Evolutionary conservation across 64 coral and sea anemone species (phyloP), one percentile per base, ranked within the genome.

Genomic region (Stichodactyla mertensii): DNA sequence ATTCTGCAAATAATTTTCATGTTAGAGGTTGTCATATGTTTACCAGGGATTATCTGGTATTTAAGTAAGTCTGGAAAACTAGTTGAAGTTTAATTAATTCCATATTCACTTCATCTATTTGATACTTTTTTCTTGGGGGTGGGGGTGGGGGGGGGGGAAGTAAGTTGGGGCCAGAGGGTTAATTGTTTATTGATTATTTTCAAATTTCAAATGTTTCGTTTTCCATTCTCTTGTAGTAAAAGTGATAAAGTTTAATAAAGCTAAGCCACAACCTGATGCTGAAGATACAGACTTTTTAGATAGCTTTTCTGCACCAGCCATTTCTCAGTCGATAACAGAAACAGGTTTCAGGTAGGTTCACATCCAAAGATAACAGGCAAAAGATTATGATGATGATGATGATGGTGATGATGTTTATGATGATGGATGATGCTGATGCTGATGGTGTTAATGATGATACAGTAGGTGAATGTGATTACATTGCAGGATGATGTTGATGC

Each of bases 1-100:
- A 86, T 98, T 67, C 71, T 98, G 14, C 89, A 98, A 90, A 98
- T 98, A 70, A 16, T 84, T 77, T 94, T 89, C 77, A 80, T 89
- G 55, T 51, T 89, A 20, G 95, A 98, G 80, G 91, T 98, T 79
- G 52, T 98, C 13, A 24, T 89, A 52, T 89, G 88, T 86, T 86
- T 94, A 45, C 92, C 92, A 71, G 80, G 69, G 28, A 89, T 98
- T 54, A 54, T 94, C 54, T 89, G 84, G 86, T 98, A 98, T 78
- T 64, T 94, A 85, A 92, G 95, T 98, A 89, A 78, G 59, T 60
- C 52, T 74, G 62, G 8, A 66, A 66, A 58, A 58, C 57, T 58
- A 58, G 57, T 58, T 58, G 1, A 36, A 36, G 31, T 36, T 36
- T 36, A 36, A 36, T 36, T 36, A 36, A 36, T 36, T 2, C 31